A percentile compares a stretch with the other conserved stretches of the same genome.
These are phyloP conservation scores for Geotrypetes seraphini DNA, from an alignment of 2,797 vertebrate species.

Conservation along the genomic window DNA sequence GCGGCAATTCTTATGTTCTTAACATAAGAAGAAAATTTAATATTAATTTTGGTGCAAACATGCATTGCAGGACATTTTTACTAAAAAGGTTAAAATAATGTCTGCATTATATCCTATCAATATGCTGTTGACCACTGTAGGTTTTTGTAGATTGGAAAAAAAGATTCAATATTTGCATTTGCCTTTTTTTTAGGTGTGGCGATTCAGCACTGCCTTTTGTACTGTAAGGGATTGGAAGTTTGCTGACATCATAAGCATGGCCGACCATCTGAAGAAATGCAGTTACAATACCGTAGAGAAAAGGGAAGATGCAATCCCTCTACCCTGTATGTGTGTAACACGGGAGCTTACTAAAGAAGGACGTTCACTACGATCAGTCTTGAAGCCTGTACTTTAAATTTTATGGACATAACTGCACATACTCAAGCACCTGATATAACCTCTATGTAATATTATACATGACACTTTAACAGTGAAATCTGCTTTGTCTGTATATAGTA, in stretches of 20 bases:
- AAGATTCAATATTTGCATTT: too few relatives aligned
- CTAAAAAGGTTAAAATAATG: too few relatives aligned
- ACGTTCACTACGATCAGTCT: conserved; percentile 84
- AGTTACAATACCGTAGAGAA: conserved; percentile 82
- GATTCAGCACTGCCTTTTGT: conserved; percentile 95
- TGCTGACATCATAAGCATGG: conserved; percentile 95
- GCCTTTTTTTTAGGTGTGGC: conserved; percentile 72
- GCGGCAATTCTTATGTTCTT: too few relatives aligned
- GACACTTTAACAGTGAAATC: conserved; percentile 62
- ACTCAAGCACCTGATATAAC: conserved; percentile 51
- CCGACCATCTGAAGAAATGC: conserved; percentile 95
- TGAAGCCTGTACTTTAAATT: conserved; percentile 86
- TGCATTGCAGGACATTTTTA: too few relatives aligned
- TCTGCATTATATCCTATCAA: too few relatives aligned
- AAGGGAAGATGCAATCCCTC: conserved; percentile 82
- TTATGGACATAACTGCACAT: conserved; percentile 31
- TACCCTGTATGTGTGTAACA: conserved; percentile 97
- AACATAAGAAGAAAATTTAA: too few relatives aligned
- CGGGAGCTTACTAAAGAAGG: conserved; percentile 93
- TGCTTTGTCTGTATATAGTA: conserved; percentile 65
- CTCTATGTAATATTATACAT: conserved; percentile 44
- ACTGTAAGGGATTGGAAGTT: conserved; percentile 97
- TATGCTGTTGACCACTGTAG: too few relatives aligned
- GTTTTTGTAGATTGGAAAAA: conserved; percentile 4
- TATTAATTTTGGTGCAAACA: too few relatives aligned